phyloP scores from a whole-genome alignment of 2,888 invertebrate genomes.

The Hetaerina titia region DNA sequence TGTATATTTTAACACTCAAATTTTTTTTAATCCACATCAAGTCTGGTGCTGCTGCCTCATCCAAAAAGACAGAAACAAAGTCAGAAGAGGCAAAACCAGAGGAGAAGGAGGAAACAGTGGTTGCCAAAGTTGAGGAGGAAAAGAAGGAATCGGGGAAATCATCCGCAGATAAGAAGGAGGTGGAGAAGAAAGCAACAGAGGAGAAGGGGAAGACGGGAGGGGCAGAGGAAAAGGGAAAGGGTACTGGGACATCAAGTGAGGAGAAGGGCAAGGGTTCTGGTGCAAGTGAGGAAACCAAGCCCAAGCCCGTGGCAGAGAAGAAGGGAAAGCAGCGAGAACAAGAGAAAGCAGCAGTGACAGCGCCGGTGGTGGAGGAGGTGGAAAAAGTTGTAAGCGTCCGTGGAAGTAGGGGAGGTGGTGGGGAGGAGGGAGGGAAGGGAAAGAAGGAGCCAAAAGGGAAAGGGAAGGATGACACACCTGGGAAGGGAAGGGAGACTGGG shows the following conservation, averaged over 20 bases:
- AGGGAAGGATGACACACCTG: constrained; percentile 74
- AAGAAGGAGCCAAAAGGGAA: background rate
- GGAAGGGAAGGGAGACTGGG: constrained; percentile 24
- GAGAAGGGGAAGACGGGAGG: background rate
- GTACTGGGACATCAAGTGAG: background rate
- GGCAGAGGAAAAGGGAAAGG: constrained; percentile 5
- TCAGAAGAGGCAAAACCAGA: constrained; percentile 76
- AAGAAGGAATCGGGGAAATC: constrained; percentile 37
- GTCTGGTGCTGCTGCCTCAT: constrained; percentile 72
- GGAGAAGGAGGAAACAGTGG: constrained; percentile 73
- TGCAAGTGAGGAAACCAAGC: background rate
- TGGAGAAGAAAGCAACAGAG: constrained; percentile 68
- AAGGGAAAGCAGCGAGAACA: constrained; percentile 73
- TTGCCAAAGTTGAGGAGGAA: constrained; percentile 21
- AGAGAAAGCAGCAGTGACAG: constrained; percentile 72
- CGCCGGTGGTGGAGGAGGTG: constrained; percentile 71
- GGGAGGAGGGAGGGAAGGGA: constrained; percentile 72
- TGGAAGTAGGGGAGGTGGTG: constrained; percentile 71
- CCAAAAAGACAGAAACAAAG: constrained; percentile 76
- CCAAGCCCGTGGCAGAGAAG: constrained; percentile 66
- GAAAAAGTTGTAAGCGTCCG: constrained; percentile 74
- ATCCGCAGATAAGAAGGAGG: background rate
- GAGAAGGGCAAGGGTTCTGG: background rate
- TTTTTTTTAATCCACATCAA: background rate
- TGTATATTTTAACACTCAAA: background rate